Evolutionary conservation across 2,797 vertebrate species (phyloP).

Genomic region (Lithobates pipiens): DNA sequence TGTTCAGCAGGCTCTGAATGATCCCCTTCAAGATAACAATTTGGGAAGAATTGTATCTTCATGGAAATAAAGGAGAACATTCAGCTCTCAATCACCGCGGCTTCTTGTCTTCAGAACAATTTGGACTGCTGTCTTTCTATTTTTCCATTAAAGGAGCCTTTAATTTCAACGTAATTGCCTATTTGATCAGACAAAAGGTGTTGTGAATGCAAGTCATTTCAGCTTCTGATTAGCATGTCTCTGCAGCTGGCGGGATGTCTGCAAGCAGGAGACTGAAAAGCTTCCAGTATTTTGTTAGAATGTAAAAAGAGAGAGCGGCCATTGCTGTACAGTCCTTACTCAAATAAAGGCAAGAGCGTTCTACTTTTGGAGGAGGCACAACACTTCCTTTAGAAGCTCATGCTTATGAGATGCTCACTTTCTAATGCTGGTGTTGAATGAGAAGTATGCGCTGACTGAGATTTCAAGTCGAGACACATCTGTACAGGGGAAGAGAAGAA

Average conservation of each 20-base stretch:
- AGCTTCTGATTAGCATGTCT: slow-evolving; percentile 73
- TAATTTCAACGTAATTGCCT: slow-evolving; percentile 76
- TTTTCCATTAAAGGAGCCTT: slow-evolving; percentile 69
- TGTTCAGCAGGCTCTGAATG: not conserved
- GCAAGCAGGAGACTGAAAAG: slow-evolving; percentile 59
- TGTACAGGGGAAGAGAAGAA: no score
- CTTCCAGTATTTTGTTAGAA: slow-evolving; percentile 66
- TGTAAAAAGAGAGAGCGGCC: not conserved
- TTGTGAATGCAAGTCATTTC: slow-evolving; percentile 71
- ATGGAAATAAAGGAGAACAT: slow-evolving; percentile 20
- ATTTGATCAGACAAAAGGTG: slow-evolving; percentile 77
- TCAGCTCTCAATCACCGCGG: slow-evolving; percentile 22
- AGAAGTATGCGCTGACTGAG: no score
- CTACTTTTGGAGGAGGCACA: not conserved
- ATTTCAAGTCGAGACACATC: no score
- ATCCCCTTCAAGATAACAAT: slow-evolving; percentile 27
- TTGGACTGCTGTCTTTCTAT: slow-evolving; percentile 67
- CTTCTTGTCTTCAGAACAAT: slow-evolving; percentile 69
- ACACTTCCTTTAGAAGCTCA: not conserved
- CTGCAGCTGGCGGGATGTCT: slow-evolving; percentile 71
- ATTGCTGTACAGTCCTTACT: not conserved
- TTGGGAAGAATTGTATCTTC: slow-evolving; percentile 30
- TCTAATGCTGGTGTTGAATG: not conserved
- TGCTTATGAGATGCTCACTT: not conserved
- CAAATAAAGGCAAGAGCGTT: not conserved